These are phyloP conservation scores for Melanerpes aurifrons DNA, from an alignment of 2,113 vertebrate species.

Conservation along the genomic window DNA sequence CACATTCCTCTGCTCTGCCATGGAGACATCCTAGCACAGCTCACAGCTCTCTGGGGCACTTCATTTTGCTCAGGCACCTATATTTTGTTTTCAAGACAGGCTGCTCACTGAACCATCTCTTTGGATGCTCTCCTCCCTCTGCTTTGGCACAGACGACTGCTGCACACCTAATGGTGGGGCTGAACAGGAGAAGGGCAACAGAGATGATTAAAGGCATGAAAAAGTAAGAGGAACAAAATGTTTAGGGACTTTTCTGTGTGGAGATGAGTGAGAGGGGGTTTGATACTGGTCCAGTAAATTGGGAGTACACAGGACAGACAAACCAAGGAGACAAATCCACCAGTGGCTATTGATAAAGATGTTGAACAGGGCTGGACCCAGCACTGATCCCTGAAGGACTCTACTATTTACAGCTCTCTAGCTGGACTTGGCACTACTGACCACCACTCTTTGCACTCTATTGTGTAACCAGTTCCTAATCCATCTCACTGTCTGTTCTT, in stretches of 20 bases:
- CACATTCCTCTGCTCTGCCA: not conserved
- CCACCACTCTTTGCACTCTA: too few relatives aligned
- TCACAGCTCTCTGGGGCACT: not conserved
- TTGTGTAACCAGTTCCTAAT: too few relatives aligned
- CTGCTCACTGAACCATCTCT: not conserved
- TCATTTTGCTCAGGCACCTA: not conserved
- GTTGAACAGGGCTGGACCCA: too few relatives aligned
- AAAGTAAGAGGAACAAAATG: not conserved
- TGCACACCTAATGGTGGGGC: not conserved
- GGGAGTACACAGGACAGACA: not conserved
- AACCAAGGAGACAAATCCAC: not conserved
- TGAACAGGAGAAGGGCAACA: not conserved
- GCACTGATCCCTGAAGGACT: too few relatives aligned
- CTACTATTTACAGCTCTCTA: too few relatives aligned
- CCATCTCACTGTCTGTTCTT: too few relatives aligned
- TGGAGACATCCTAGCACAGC: not conserved
- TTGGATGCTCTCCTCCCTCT: not conserved
- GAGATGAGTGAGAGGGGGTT: not conserved
- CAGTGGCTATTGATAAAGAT: not conserved
- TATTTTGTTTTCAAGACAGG: not conserved
- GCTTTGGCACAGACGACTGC: not conserved
- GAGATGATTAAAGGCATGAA: not conserved
- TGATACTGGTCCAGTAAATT: not conserved
- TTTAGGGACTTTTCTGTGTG: not conserved
- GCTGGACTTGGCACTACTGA: too few relatives aligned